Percentiles rank a stretch among this genome's conserved stretches.
phyloP scores from a whole-genome alignment of 2,888 invertebrate genomes.

The Morinoia aosen region DNA sequence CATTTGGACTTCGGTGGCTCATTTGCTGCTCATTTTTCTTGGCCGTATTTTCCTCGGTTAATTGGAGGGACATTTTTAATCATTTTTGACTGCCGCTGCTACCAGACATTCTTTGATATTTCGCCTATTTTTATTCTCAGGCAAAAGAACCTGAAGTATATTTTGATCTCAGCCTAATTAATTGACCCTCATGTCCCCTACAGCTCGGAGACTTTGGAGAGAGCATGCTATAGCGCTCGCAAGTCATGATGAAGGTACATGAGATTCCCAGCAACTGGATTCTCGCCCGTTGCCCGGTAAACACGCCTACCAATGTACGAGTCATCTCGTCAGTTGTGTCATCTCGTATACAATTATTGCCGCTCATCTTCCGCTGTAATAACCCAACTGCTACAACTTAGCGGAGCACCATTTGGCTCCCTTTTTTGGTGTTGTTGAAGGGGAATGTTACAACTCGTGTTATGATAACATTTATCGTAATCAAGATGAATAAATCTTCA shows the following conservation, averaged over 20 bases:
- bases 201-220: neutral
- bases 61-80: neutral
- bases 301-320: too few relatives aligned
- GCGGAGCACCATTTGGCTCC: too few relatives aligned
- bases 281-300: too few relatives aligned
- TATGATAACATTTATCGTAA: too few relatives aligned
- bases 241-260: neutral
- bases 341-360: too few relatives aligned
- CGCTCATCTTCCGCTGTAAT: too few relatives aligned
- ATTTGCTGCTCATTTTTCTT: neutral
- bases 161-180: neutral
- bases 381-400: too few relatives aligned
- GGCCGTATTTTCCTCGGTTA: neutral
- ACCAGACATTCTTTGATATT: neutral
- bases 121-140: neutral
- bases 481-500: too few relatives aligned
- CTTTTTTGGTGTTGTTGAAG: too few relatives aligned
- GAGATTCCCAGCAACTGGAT: neutral
- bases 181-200: neutral
- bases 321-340: too few relatives aligned
- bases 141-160: neutral
- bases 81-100: neutral
- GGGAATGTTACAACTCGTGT: too few relatives aligned
- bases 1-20: slow-evolving; percentile 2
- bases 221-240: neutral